Evolutionary conservation across 1,140 invertebrate genomes (phyloP), one percentile per base, ranked within the genome.

Genomic region (Vanessa tameamea): DNA sequence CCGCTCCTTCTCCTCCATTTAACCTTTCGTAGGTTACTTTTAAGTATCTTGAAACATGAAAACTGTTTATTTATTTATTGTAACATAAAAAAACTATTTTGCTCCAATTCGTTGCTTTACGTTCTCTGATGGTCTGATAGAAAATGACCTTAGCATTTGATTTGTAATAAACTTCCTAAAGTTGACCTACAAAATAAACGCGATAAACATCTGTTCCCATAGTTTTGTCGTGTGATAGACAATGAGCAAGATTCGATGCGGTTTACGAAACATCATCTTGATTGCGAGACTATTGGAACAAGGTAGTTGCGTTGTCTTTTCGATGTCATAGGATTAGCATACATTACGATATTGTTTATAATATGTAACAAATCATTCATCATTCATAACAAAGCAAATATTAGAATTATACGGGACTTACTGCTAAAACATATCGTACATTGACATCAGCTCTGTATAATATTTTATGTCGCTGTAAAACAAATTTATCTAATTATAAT

Each of bases 221-320:
- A 75, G 77, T 81, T 83, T 84, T 84, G 82, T 82, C 78, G 78
- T 75, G 72, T 78, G 73, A 78, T 82, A 86, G 86, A 88, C 85
- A 87, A 83, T 84, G 57, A 75, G 66, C 76, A 70, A 73, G 67
- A 86, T 87, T 84, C 78, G 81, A 76, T 77, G 74, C 75, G 79
- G 77, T 83, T 87, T 87, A 75, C 82, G 78, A 82, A 84, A 85
- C 75, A 65, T 67, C 47, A 61, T 61, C 23, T 61, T 65, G 57
- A 78, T 87, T 88, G 83, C 80, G 77, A 78, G 80, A 82, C 59
- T 53, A 75, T 78, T 78, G 80, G 79, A 73, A 82, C 70, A 68
- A 80, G 78, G 81, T 81, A 77, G 67, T 79, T 67, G 64, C 63
- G 63, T 79, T 37, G 61, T 66, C 31, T 71, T 69, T 68, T 57